Conservation (phyloP, 2,888 invertebrate genomes). For the Leptinotarsa rubiginosa region DNA sequence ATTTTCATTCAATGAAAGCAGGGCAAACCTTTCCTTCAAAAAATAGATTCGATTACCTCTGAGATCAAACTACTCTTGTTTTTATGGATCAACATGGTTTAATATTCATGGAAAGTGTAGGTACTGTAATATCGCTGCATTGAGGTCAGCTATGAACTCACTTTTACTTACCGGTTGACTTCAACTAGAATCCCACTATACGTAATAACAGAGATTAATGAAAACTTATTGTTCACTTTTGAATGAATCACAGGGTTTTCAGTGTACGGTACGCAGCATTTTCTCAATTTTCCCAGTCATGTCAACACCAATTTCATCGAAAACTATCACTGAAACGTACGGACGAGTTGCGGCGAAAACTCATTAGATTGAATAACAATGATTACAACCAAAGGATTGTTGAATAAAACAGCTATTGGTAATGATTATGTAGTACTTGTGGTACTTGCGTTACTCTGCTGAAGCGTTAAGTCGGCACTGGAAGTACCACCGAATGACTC, state of each 20-base stretch:
- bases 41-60: too few relatives aligned
- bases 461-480: conserved; percentile 45
- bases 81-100: not conserved
- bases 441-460: conserved; percentile 31
- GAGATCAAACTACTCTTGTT: not conserved
- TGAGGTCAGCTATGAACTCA: conserved; percentile 44
- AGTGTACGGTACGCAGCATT: conserved; percentile 3
- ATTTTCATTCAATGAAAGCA: too few relatives aligned
- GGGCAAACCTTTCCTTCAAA: too few relatives aligned
- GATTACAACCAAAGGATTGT: conserved; percentile 20
- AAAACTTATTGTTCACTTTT: conserved; percentile 26
- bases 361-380: conserved; percentile 21
- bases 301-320: conserved; percentile 1
- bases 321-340: conserved; percentile 7
- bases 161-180: conserved; percentile 45
- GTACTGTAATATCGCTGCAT: conserved; percentile 30
- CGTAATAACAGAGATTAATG: conserved; percentile 18
- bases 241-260: not conserved
- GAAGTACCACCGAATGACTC: conserved; percentile 45
- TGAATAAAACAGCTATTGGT: conserved; percentile 33
- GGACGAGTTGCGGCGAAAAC: not conserved
- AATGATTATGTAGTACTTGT: conserved; percentile 26
- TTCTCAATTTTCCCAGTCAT: not conserved
- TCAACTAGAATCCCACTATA: conserved; percentile 33
- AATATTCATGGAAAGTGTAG: conserved; percentile 44